Conservation (phyloP, 2,888 invertebrate genomes). For the Octonoba sinensis region DNA sequence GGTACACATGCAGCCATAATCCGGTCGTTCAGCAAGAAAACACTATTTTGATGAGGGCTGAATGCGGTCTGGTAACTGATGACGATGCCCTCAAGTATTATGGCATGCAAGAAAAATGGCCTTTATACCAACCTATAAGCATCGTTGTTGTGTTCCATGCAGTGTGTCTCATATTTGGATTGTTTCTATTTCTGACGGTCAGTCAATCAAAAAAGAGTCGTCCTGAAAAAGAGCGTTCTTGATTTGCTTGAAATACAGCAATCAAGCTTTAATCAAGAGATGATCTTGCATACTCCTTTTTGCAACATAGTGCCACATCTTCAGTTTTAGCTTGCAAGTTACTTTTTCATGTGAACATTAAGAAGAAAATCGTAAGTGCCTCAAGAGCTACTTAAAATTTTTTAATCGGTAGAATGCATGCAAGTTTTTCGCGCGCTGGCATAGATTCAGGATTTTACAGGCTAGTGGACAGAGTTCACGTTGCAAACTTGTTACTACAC, state of each 20-base stretch:
- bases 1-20: conserved; percentile 69
- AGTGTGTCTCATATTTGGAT: conserved; percentile 36
- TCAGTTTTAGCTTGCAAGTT: not conserved
- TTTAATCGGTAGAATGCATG: too few species aligned
- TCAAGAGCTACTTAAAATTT: too few species aligned
- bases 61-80: conserved; percentile 66
- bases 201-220: conserved; percentile 39
- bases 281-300: not conserved
- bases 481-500: too few species aligned
- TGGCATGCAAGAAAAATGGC: conserved; percentile 39
- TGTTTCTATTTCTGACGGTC: conserved; percentile 44
- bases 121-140: conserved; percentile 51
- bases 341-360: not conserved
- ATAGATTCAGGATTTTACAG: too few species aligned
- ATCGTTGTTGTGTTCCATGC: conserved; percentile 52
- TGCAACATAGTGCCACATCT: too few species aligned
- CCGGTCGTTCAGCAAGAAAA: conserved; percentile 89
- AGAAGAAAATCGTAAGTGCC: too few species aligned
- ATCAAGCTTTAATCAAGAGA: not conserved
- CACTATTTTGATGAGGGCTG: conserved; percentile 73
- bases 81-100: conserved; percentile 45
- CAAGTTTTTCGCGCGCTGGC: too few species aligned
- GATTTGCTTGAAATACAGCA: not conserved
- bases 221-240: conserved; percentile 35
- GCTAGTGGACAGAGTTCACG: too few species aligned